Evolutionary conservation across 2,888 invertebrate species (phyloP).

Genomic region (Melikaiella ostensackeni): DNA sequence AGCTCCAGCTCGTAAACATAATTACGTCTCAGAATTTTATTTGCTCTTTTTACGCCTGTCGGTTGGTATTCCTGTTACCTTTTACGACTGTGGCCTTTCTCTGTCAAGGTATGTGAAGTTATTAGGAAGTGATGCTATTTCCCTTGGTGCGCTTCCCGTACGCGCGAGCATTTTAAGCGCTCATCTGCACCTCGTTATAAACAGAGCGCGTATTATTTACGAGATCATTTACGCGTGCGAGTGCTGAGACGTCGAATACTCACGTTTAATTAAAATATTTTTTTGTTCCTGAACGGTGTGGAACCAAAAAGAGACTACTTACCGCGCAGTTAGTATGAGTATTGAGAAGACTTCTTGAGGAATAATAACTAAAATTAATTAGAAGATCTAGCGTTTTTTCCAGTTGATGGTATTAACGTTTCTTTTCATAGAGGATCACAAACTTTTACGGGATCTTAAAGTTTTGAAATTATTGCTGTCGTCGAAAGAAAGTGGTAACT

Average conservation of each 20-base stretch:
- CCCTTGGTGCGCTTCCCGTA: conserved; percentile 45
- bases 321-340: not conserved
- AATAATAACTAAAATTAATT: no score
- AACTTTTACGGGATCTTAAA: not conserved
- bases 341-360: not conserved
- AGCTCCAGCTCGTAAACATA: conserved; percentile 67
- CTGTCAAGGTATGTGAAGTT: conserved; percentile 65
- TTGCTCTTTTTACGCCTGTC: conserved; percentile 44
- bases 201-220: conserved; percentile 50
- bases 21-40: conserved; percentile 58
- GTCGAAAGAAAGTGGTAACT: not conserved
- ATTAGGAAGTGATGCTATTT: conserved; percentile 61
- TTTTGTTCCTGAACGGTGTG: not conserved
- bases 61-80: conserved; percentile 59
- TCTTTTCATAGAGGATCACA: not conserved
- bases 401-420: no score
- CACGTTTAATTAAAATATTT: not conserved
- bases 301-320: not conserved
- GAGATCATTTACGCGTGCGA: conserved; percentile 49
- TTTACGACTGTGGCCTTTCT: conserved; percentile 66
- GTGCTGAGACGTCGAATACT: not conserved
- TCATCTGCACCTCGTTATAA: conserved; percentile 58
- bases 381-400: no score
- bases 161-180: conserved; percentile 50
- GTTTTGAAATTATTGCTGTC: not conserved